These are phyloP conservation scores for Spongilla lacustris DNA, from an alignment of 37 sponge, comb jelly and placozoan species.

Conservation along the genomic window DNA sequence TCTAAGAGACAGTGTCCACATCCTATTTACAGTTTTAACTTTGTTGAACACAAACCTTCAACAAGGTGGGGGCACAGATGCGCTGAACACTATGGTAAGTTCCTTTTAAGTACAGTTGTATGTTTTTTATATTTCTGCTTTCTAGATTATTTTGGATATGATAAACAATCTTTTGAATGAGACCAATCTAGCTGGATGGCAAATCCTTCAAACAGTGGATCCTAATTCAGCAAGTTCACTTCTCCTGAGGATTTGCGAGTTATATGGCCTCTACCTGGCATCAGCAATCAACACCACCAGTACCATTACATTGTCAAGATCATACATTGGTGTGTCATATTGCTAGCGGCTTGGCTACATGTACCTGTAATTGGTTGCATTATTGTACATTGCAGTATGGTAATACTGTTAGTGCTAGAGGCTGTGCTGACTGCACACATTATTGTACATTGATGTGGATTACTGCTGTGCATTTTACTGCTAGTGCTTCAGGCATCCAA, in stretches of 20 bases:
- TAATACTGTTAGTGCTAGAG: neutral
- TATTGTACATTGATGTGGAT: neutral
- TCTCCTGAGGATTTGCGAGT: constrained; percentile 25
- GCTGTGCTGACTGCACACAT: neutral
- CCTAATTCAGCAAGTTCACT: neutral
- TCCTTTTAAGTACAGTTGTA: neutral
- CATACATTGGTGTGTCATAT: neutral
- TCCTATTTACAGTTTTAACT: neutral
- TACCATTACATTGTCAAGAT: neutral
- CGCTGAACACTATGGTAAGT: neutral
- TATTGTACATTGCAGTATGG: neutral
- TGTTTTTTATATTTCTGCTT: neutral
- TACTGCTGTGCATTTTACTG: neutral
- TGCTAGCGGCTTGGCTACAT: neutral
- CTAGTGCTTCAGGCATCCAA: neutral
- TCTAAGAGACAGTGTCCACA: neutral
- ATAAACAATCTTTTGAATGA: constrained; percentile 21
- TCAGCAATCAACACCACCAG: neutral
- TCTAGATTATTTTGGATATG: neutral
- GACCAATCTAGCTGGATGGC: neutral
- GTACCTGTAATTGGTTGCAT: no score
- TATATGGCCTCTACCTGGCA: constrained; percentile 35
- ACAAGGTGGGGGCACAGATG: neutral
- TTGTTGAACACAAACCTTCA: neutral
- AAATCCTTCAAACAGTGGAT: constrained; percentile 9